Conservation (phyloP, 2,888 invertebrate genomes). For the Tyria jacobaeae region DNA sequence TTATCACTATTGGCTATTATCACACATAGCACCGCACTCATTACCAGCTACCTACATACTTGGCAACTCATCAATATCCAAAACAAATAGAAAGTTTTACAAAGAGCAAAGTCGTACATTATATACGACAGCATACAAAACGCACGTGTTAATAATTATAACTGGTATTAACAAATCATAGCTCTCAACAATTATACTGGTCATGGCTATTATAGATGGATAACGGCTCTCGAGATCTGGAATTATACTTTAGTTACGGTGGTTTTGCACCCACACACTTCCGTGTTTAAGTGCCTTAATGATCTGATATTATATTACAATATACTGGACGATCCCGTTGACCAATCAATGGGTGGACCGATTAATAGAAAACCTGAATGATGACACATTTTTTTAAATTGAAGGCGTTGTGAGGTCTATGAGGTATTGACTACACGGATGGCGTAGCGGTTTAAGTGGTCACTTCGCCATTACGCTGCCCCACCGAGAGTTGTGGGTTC, state of each 20-base stretch:
- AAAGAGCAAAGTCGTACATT: slow-evolving; percentile 60
- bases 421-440: too few species aligned
- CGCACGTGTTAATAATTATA: slow-evolving; percentile 84
- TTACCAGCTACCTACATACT: slow-evolving; percentile 15
- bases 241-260: slow-evolving; percentile 85
- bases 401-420: slow-evolving; percentile 45
- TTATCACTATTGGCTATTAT: not conserved
- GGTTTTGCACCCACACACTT: slow-evolving; percentile 86
- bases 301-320: slow-evolving; percentile 82
- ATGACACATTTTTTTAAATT: slow-evolving; percentile 61
- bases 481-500: too few species aligned
- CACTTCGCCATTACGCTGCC: too few species aligned
- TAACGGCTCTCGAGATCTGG: slow-evolving; percentile 78
- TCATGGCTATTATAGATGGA: slow-evolving; percentile 75
- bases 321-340: slow-evolving; percentile 68
- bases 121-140: slow-evolving; percentile 60
- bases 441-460: too few species aligned
- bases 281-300: slow-evolving; percentile 81
- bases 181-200: slow-evolving; percentile 77
- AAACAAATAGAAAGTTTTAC: slow-evolving; percentile 71
- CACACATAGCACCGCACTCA: not conserved
- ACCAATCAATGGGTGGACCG: slow-evolving; percentile 69
- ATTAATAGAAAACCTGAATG: slow-evolving; percentile 70
- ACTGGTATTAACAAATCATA: slow-evolving; percentile 77
- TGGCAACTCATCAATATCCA: slow-evolving; percentile 23